These are phyloP conservation scores for Salpingus planirostris DNA, from an alignment of 2,888 invertebrate genomes.

Conservation along the genomic window DNA sequence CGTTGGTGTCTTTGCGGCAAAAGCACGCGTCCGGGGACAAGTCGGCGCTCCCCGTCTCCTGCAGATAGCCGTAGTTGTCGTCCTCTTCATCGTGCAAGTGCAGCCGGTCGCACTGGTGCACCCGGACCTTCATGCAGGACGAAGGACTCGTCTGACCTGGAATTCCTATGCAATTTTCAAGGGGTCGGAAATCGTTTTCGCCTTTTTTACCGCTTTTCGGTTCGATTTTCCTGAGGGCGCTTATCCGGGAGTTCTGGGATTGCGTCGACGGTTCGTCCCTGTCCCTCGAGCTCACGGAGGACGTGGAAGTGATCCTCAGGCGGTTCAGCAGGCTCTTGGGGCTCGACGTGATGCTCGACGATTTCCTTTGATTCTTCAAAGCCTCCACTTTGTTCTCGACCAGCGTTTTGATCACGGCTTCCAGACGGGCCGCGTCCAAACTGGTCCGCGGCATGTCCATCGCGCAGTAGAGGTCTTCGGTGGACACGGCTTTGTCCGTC, in stretches of 20 bases:
- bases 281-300: slow-evolving; percentile 15
- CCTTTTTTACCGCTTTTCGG: slow-evolving; percentile 2
- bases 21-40: slow-evolving; percentile 16
- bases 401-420: slow-evolving; percentile 61
- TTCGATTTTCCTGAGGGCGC: slow-evolving; percentile 1
- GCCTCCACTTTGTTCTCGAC: slow-evolving; percentile 64
- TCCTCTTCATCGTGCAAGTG: slow-evolving; percentile 19
- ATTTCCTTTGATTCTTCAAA: slow-evolving; percentile 43
- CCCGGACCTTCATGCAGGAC: too few species aligned
- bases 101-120: slow-evolving; percentile 13
- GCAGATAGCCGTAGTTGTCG: slow-evolving; percentile 4
- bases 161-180: too few species aligned
- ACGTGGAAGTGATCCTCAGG: slow-evolving; percentile 21
- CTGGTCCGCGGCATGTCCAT: slow-evolving; percentile 19
- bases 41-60: not conserved
- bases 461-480: slow-evolving; percentile 48
- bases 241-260: slow-evolving; percentile 3
- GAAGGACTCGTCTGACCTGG: too few species aligned
- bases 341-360: slow-evolving; percentile 36
- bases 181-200: too few species aligned
- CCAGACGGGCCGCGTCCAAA: slow-evolving; percentile 52
- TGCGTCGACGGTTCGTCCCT: slow-evolving; percentile 6
- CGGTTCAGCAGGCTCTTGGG: slow-evolving; percentile 37
- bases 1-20: slow-evolving; percentile 18
- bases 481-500: slow-evolving; percentile 65